These are phyloP conservation scores for Esox niger DNA, from an alignment of 2,113 vertebrate genomes.

Conservation along the genomic window DNA sequence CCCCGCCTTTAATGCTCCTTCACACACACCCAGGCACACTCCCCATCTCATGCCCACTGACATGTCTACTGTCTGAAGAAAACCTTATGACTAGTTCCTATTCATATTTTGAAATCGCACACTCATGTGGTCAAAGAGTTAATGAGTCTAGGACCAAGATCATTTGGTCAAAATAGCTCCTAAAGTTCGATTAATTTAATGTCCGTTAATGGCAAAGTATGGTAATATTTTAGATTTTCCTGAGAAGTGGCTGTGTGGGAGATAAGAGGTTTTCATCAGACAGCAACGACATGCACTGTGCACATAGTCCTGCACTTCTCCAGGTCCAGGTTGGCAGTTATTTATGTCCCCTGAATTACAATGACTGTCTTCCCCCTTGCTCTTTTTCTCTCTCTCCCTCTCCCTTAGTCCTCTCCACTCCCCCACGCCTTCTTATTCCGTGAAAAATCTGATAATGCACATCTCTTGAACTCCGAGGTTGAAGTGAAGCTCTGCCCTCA, in stretches of 20 bases:
- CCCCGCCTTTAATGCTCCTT: constrained; percentile 39
- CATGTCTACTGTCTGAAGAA: constrained; percentile 2
- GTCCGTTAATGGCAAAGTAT: no score
- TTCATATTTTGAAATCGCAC: no score
- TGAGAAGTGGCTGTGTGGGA: no score
- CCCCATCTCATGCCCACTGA: background rate
- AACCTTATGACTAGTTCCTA: no score
- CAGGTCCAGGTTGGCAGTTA: background rate
- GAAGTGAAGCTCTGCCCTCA: background rate
- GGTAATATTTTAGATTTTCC: no score
- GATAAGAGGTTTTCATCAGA: no score
- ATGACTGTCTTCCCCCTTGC: background rate
- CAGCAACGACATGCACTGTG: no score
- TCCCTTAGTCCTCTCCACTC: background rate
- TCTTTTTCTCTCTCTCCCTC: background rate
- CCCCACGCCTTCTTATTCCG: background rate
- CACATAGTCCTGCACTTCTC: background rate
- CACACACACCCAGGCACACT: constrained; percentile 5
- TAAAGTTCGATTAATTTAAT: no score
- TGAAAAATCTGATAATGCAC: background rate
- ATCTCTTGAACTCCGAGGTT: background rate
- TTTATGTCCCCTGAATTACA: background rate
- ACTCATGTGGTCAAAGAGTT: no score
- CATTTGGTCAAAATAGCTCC: no score
- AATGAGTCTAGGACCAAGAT: no score